These are phyloP conservation scores for Budorcas taxicolor DNA, from an alignment of 2,113 vertebrate species.

Conservation along the genomic window DNA sequence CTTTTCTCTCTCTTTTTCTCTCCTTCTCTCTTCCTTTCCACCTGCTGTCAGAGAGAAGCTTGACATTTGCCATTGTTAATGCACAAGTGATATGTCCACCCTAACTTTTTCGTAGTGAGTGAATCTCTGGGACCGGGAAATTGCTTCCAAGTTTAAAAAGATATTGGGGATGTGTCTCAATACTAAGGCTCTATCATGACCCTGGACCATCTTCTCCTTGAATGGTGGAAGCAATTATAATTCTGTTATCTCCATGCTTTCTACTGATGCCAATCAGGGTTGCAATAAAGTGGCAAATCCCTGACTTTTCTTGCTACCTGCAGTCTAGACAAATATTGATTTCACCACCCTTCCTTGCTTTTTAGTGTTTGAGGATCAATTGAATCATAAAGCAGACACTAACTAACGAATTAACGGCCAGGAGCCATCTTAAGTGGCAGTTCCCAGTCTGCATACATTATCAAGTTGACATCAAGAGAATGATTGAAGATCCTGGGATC, in stretches of 20 bases:
- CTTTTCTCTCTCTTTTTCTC: too few species aligned
- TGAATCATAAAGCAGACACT: background rate
- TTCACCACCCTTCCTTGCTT: background rate
- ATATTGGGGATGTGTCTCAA: background rate
- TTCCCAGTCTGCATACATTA: background rate
- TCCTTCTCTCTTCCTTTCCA: background rate
- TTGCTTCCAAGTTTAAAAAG: background rate
- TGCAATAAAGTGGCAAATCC: background rate
- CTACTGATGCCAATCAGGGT: background rate
- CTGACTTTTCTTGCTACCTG: background rate
- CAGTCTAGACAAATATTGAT: background rate
- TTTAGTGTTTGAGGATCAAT: background rate
- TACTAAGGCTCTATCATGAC: background rate
- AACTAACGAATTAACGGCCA: background rate
- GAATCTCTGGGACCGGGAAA: background rate
- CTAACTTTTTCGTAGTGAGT: background rate
- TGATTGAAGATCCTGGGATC: background rate
- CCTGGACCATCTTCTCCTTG: background rate
- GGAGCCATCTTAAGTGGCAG: background rate
- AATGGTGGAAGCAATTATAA: background rate
- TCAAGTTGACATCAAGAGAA: background rate
- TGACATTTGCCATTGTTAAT: background rate
- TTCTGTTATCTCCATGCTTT: background rate
- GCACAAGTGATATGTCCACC: background rate
- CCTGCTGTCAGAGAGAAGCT: background rate